phyloP scores from a whole-genome alignment of 2,797 vertebrate species.

The Muraenolepis orangiensis region DNA sequence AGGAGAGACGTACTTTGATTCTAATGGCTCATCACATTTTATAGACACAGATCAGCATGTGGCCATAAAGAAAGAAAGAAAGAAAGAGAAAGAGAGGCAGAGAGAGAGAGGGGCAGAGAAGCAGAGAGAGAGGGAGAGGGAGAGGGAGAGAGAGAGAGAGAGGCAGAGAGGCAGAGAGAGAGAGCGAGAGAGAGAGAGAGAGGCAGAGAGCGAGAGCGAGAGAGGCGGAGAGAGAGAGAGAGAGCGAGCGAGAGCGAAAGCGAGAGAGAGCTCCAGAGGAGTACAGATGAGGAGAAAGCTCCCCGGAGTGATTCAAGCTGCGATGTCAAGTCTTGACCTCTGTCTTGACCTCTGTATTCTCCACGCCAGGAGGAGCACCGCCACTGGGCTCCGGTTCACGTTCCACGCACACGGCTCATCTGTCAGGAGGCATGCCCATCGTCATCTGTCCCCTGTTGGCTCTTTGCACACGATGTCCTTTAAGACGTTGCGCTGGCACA shows the following conservation, averaged over 20 bases:
- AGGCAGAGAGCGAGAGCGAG: slow-evolving; percentile 13
- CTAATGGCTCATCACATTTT: slow-evolving; percentile 40
- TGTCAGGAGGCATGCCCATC: background rate
- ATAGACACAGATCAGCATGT: slow-evolving; percentile 28
- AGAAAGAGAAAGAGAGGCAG: slow-evolving; percentile 15
- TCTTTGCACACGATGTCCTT: background rate
- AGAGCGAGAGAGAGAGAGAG: slow-evolving; percentile 14
- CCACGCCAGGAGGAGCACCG: background rate
- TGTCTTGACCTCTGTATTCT: slow-evolving; percentile 29
- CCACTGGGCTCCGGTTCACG: background rate
- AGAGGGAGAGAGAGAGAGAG: slow-evolving; percentile 9
- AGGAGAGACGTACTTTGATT: slow-evolving; percentile 38
- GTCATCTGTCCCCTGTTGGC: background rate
- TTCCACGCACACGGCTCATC: background rate
- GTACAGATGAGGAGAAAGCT: background rate
- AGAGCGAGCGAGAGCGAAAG: too few species aligned
- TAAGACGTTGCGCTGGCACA: background rate
- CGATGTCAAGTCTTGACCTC: slow-evolving; percentile 14
- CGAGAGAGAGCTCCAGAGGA: background rate
- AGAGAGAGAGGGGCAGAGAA: slow-evolving; percentile 1
- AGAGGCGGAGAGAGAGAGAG: slow-evolving; percentile 8
- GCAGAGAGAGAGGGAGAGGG: slow-evolving; percentile 13
- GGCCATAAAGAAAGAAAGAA: slow-evolving; percentile 27
- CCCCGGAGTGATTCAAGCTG: background rate
- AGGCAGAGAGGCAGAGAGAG: slow-evolving; percentile 16